Evolutionary conservation across 2,888 invertebrate species (phyloP).

Genomic region (Dryococelus australis): DNA sequence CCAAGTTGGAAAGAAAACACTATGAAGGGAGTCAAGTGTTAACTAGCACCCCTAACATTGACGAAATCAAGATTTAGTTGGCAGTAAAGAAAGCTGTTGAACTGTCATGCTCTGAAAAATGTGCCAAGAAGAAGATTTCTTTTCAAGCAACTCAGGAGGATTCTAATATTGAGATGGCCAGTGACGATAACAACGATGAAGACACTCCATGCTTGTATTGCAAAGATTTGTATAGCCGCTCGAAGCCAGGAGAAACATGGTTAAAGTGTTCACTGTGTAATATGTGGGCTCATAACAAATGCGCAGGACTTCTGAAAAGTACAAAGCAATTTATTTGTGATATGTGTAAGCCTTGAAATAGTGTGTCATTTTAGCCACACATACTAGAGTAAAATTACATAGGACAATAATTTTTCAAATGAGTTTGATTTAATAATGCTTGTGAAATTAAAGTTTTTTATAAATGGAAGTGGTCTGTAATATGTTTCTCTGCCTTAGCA

Average conservation of each 20-base stretch:
- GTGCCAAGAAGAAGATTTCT: neutral
- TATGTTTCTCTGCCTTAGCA: too few relatives aligned
- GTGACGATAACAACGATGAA: neutral
- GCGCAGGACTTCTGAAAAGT: neutral
- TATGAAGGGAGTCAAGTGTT: neutral
- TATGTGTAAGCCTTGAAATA: neutral
- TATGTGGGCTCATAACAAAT: neutral
- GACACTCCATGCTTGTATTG: neutral
- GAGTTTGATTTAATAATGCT: too few relatives aligned
- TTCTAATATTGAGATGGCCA: neutral
- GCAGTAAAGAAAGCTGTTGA: neutral
- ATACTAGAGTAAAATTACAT: neutral
- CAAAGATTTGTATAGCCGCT: slow-evolving; percentile 5
- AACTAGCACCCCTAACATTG: neutral
- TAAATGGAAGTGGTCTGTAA: too few relatives aligned
- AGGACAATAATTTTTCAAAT: neutral
- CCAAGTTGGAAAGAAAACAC: neutral
- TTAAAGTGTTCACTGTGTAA: neutral
- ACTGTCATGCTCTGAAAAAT: neutral
- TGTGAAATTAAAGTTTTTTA: too few relatives aligned
- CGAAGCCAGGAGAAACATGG: too few relatives aligned
- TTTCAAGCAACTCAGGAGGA: neutral
- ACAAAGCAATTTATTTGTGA: slow-evolving; percentile 20
- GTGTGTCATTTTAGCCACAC: slow-evolving; percentile 19
- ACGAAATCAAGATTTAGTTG: neutral